Percentiles rank a stretch among this genome's conserved stretches.
These are phyloP conservation scores for Stenopsyche tienmushanensis DNA, from an alignment of 1,140 invertebrate genomes.

Conservation along the genomic window DNA sequence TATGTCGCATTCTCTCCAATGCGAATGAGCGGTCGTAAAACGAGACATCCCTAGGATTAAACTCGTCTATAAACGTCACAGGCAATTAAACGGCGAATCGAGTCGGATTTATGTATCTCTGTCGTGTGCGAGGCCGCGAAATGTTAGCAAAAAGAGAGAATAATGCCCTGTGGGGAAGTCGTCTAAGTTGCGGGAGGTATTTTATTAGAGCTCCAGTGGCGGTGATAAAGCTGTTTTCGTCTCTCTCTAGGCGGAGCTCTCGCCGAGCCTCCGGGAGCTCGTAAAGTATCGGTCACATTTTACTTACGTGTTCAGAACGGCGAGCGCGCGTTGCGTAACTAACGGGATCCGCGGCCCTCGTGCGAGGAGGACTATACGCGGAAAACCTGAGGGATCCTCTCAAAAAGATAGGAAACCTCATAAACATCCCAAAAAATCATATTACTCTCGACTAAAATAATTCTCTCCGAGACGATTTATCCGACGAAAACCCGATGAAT, in stretches of 20 bases:
- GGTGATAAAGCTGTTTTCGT: conserved; percentile 21
- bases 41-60: conserved; percentile 6
- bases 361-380: background rate
- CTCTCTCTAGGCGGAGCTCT: conserved; percentile 46
- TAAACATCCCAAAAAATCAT: no score
- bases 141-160: conserved; percentile 36
- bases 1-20: background rate
- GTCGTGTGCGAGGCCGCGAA: conserved; percentile 48
- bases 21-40: background rate
- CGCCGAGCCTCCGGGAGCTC: conserved; percentile 46
- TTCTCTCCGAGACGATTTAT: no score
- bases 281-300: conserved; percentile 59
- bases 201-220: conserved; percentile 15
- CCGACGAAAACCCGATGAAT: no score
- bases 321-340: conserved; percentile 56
- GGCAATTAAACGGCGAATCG: conserved; percentile 10
- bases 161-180: background rate
- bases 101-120: conserved; percentile 54
- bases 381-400: no score
- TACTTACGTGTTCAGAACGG: conserved; percentile 53
- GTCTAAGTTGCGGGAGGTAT: background rate
- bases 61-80: background rate
- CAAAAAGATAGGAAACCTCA: no score
- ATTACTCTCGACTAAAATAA: no score
- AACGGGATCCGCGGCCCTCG: conserved; percentile 46